Percentiles rank a stretch among this genome's conserved stretches.
These are phyloP conservation scores for Bombus picipes DNA, from an alignment of 1,140 invertebrate species.

Conservation along the genomic window DNA sequence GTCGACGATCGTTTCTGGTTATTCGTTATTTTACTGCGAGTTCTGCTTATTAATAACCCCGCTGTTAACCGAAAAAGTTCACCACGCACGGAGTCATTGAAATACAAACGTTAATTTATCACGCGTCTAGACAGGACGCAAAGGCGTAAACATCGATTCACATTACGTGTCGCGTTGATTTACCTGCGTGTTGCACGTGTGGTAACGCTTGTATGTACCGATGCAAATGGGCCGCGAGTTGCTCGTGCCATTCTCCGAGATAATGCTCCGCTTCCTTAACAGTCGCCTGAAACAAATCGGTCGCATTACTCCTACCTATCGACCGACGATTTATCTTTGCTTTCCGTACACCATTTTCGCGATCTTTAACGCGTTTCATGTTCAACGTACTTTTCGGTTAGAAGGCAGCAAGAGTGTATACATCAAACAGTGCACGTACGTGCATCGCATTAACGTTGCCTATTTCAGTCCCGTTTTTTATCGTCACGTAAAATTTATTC, in stretches of 20 bases:
- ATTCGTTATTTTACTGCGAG: background rate
- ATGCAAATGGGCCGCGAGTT: conserved; percentile 82
- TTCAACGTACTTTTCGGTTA: background rate
- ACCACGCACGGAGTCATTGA: background rate
- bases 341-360: background rate
- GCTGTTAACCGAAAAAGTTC: background rate
- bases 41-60: background rate
- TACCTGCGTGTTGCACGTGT: conserved; percentile 89
- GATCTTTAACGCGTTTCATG: background rate
- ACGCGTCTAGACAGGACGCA: background rate
- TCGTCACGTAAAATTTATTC: background rate
- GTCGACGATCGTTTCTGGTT: background rate
- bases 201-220: conserved; percentile 87
- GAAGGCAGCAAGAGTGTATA: too few relatives aligned
- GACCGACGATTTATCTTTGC: background rate
- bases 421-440: background rate
- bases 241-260: conserved; percentile 67
- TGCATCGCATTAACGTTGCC: background rate
- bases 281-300: conserved; percentile 71
- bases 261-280: conserved; percentile 75
- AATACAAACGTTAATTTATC: conserved; percentile 38
- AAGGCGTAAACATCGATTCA: conserved; percentile 34
- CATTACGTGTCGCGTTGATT: conserved; percentile 52
- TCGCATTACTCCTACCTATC: conserved; percentile 45
- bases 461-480: background rate